Percentiles rank a stretch among this genome's conserved stretches.
These are phyloP conservation scores for Bibio marci DNA, from an alignment of 2,888 invertebrate species.

Conservation along the genomic window DNA sequence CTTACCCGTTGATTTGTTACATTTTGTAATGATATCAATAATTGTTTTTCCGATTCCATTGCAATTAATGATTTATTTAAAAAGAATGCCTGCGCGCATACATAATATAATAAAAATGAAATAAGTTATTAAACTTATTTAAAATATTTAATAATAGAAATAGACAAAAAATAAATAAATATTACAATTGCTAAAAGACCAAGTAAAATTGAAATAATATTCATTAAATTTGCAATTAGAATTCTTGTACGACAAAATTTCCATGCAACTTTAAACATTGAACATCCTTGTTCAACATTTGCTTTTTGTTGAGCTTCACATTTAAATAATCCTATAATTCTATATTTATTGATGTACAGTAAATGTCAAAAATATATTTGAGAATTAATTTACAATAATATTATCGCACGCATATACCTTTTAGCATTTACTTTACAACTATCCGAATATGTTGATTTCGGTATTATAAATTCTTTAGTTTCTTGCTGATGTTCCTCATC, in stretches of 20 bases:
- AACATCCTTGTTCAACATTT: constrained; percentile 3
- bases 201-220: constrained; percentile 4
- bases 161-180: not conserved
- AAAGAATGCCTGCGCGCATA: not conserved
- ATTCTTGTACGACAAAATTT: constrained; percentile 8
- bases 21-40: too few relatives aligned
- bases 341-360: not conserved
- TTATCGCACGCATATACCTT: constrained; percentile 1
- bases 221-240: constrained; percentile 6
- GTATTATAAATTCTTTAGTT: not conserved
- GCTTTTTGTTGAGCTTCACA: constrained; percentile 8
- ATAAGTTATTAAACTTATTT: too few relatives aligned
- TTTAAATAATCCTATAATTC: constrained; percentile 8
- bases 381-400: not conserved
- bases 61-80: too few relatives aligned
- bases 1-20: too few relatives aligned
- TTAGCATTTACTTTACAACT: constrained; percentile 7
- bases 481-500: too few relatives aligned
- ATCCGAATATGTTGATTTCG: constrained; percentile 6
- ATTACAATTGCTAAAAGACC: not conserved
- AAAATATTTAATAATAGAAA: not conserved
- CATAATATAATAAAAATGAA: not conserved
- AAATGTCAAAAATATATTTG: not conserved
- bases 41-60: too few relatives aligned
- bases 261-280: constrained; percentile 9